Evolutionary conservation across 2,888 invertebrate species (phyloP), one percentile per base, ranked within the genome.

Genomic region (Eupsilia transversa): DNA sequence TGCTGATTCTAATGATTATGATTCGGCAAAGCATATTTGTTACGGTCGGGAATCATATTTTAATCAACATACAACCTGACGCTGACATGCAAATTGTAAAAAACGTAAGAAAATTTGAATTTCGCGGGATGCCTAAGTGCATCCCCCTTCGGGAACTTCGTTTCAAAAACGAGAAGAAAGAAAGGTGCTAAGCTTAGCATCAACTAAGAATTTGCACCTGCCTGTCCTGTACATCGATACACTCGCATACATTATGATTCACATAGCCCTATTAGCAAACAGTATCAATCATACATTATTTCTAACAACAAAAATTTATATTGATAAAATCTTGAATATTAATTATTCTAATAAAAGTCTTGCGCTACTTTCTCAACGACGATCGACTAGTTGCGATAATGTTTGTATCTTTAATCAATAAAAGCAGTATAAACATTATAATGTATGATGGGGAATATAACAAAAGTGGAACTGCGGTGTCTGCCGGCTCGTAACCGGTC

Each of bases 401-500:
- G 56, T 20, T 60, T 30, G 10, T 54, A 33, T 41, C 1, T 35
- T 72, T 72, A 69, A 72, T 76, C 57, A 77, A 72, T 73, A 67
- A 52, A 75, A 59, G 60, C 54, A 43, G 74, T 68, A 73, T 80
- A 83, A 71, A 74, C 57, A 56, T 56, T 35, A 59, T 64, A 77
- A 80, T 66, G 54, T 74, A 83, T 61, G 69, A 74, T 83, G 78
- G 74, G 65, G 87, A 84, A 88, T 88, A 88, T 89, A 89, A 89
- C 81, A 89, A 84, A 87, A 85, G 80, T 84, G 82, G 88, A 70
- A 82, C 85, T 84, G 76, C 73, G 80, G 74, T 83, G 83, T 80
- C 79, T 80, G 79, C 85, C 85, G 86, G 83, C 84, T 81, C 87
- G 90, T 91, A 94, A 94, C 94, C 93, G 94, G 93, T 94, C 91